Evolutionary conservation across 1,140 invertebrate species (phyloP).

Genomic region (Fopius arisanus): DNA sequence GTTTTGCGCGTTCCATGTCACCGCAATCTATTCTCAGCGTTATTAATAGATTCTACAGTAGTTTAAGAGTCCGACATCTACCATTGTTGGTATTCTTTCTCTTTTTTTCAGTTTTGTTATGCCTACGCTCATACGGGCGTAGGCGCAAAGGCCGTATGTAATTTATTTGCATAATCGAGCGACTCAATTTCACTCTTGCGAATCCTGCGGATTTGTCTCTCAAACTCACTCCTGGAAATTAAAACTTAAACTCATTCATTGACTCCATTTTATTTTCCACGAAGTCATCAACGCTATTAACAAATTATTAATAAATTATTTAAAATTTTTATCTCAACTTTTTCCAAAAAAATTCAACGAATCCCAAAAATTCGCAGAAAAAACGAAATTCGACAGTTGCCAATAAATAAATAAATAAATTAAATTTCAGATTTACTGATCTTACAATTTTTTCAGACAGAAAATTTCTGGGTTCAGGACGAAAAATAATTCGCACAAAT

Average conservation of each 20-base stretch:
- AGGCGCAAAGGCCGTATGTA: constrained; percentile 41
- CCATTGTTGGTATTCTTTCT: constrained; percentile 11
- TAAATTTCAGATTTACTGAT: too few relatives aligned
- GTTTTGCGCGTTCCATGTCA: neutral
- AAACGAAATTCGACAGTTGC: neutral
- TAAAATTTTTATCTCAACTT: too few relatives aligned
- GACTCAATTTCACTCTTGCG: constrained; percentile 46
- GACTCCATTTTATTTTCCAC: neutral
- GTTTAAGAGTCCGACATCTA: constrained; percentile 3
- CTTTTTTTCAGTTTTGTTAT: neutral
- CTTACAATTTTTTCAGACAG: too few relatives aligned
- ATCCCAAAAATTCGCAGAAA: too few relatives aligned
- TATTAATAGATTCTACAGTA: constrained; percentile 28
- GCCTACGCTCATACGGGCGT: neutral
- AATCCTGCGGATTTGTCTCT: constrained; percentile 12
- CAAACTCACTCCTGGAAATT: too few relatives aligned
- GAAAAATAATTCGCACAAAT: too few relatives aligned
- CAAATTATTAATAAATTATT: too few relatives aligned
- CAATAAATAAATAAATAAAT: too few relatives aligned
- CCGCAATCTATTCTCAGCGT: neutral
- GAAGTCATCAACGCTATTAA: neutral
- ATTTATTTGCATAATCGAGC: constrained; percentile 53
- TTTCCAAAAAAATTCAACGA: too few relatives aligned
- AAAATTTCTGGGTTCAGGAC: too few relatives aligned
- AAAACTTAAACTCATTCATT: too few relatives aligned